Base-by-base conservation (phyloP, 2,113 vertebrate genomes). In the Neolamprologus caudopunctatus region DNA sequence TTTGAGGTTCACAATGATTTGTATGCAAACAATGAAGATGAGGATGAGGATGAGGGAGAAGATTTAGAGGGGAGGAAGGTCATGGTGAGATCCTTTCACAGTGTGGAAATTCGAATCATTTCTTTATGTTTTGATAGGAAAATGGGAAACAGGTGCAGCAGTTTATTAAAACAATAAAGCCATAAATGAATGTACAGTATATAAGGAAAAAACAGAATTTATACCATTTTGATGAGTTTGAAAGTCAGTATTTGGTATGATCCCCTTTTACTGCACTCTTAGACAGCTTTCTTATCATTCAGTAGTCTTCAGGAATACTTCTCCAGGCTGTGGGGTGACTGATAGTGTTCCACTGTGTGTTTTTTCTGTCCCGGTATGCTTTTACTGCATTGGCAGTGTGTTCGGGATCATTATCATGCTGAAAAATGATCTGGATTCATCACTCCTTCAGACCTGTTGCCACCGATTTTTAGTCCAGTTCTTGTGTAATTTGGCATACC, bases 41-140 rank as follows among this genome's bases (percentile, higher is more conserved):
- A 95, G 12, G 95, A 96, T 19, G 89, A 91, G 33, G 95, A 95
- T 2, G 91, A 89, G 50, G 97, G 95, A 19, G 97, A 98, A 42
- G 97, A 97, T 26, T 86, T 96, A 66, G 97, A 98, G 28, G 97
- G 97, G 87, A 97, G 89, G 92, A 99, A 98, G 91, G 98, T 98
- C 89, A 97, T 95, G 97, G 98, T 98, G 87, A 96, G 95, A 54
- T 28, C 8, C 35, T 45, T 55, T 85, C 17, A 31, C 35, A 85
- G n/a, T 79, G 24, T 24, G 11, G 5, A 26, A 55, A 16, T 26
- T 6, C 14, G 4, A 73, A 17, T 73, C 3, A 73, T 73, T 73
- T 73, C 14, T 45, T 73, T 45, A 45, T 17, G 45, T 50, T 75
- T 31, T 50, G 9, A 17, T 71, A 71, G n/a, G 8, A 71, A 71